phyloP scores from a whole-genome alignment of 2,888 invertebrate genomes.

The Bibio marci region DNA sequence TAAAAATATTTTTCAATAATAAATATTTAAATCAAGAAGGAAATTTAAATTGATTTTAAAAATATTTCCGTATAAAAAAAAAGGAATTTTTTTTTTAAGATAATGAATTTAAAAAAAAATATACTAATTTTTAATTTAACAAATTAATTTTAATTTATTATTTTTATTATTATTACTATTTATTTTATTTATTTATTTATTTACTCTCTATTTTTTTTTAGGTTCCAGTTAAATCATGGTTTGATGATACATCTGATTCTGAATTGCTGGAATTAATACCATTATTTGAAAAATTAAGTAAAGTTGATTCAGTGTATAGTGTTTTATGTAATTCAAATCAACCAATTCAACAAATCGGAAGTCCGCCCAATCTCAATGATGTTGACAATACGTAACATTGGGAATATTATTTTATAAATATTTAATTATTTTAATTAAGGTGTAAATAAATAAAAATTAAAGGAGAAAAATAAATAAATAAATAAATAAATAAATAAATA shows the following conservation, averaged over 20 bases:
- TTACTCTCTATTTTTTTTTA: slow-evolving; percentile 24
- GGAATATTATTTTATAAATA: slow-evolving; percentile 31
- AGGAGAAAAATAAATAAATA: background rate
- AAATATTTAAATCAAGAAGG: too few relatives aligned
- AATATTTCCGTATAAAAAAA: too few relatives aligned
- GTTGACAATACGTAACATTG: slow-evolving; percentile 31
- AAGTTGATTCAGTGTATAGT: slow-evolving; percentile 92
- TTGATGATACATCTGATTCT: slow-evolving; percentile 96
- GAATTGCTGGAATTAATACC: slow-evolving; percentile 95
- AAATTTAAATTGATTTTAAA: too few relatives aligned
- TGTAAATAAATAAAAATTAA: background rate
- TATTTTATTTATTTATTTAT: too few relatives aligned
- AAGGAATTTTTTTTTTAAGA: too few relatives aligned
- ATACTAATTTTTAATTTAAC: too few relatives aligned
- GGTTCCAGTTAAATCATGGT: slow-evolving; percentile 99
- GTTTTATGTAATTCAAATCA: slow-evolving; percentile 76
- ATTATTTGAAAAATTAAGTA: slow-evolving; percentile 92
- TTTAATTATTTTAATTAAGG: slow-evolving; percentile 17
- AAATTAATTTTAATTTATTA: too few relatives aligned
- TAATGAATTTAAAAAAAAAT: too few relatives aligned
- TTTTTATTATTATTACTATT: too few relatives aligned
- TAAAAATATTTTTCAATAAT: too few relatives aligned
- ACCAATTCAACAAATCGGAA: slow-evolving; percentile 17
- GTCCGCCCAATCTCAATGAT: slow-evolving; percentile 30
- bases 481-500: background rate